A percentile compares a stretch with the other conserved stretches of the same genome.
phyloP scores from a whole-genome alignment of 2,888 invertebrate genomes.

The Cataglyphis altisquamis region DNA sequence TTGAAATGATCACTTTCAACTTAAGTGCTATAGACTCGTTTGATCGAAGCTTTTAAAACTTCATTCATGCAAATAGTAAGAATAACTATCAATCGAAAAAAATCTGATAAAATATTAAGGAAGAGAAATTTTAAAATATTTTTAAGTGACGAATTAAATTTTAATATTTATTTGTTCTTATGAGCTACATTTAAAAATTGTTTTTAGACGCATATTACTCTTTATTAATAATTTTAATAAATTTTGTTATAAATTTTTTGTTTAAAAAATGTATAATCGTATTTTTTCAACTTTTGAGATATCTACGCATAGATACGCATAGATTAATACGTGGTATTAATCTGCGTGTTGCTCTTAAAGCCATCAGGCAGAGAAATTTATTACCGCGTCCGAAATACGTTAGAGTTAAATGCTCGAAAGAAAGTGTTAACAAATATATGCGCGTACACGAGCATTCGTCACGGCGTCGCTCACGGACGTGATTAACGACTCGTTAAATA shows the following conservation, averaged over 20 bases:
- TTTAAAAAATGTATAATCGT: not conserved
- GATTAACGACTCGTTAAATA: conserved; percentile 57
- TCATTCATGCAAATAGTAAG: not conserved
- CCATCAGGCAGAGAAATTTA: conserved; percentile 31
- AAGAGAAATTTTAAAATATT: conserved; percentile 1
- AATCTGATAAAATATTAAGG: not conserved
- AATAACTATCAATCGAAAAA: not conserved
- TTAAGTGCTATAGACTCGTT: conserved; percentile 11
- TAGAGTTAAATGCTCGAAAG: conserved; percentile 35
- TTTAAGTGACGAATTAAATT: conserved; percentile 1
- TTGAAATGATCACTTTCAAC: conserved; percentile 23
- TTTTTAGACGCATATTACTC: not conserved
- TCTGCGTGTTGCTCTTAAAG: conserved; percentile 9
- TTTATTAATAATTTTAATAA: conserved; percentile 17
- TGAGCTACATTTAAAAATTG: not conserved
- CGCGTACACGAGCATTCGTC: conserved; percentile 48
- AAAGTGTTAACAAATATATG: conserved; percentile 52
- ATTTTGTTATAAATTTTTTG: not conserved
- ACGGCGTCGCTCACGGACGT: conserved; percentile 42
- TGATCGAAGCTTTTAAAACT: conserved; percentile 20
- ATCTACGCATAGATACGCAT: not conserved
- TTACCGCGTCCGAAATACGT: conserved; percentile 37
- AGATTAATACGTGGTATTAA: conserved; percentile 26
- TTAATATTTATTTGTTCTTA: not conserved
- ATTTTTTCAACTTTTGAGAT: not conserved